Conservation (phyloP, 1,140 invertebrate genomes). For the Trissolcus basalis region DNA sequence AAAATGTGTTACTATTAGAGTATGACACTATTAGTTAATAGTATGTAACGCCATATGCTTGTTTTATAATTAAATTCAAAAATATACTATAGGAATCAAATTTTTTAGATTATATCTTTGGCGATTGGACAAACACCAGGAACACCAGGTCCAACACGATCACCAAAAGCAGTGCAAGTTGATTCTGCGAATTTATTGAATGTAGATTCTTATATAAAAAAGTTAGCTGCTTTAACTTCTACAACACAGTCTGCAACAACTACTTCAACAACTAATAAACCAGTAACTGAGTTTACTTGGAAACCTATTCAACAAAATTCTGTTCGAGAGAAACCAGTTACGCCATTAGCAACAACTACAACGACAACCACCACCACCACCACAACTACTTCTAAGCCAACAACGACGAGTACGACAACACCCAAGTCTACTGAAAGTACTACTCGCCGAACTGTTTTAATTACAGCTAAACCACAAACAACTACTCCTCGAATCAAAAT, state of each 20-base stretch:
- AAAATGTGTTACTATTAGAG: too few relatives aligned
- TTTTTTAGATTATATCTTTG: constrained; percentile 70
- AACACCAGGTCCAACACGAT: constrained; percentile 65
- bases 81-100: too few relatives aligned
- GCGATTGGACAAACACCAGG: constrained; percentile 59
- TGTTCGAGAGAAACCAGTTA: neutral
- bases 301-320: constrained; percentile 40
- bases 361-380: constrained; percentile 43
- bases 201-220: constrained; percentile 10
- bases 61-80: too few relatives aligned
- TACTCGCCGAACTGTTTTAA: constrained; percentile 48
- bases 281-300: constrained; percentile 35
- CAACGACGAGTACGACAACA: constrained; percentile 34
- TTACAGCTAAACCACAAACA: constrained; percentile 59
- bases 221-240: constrained; percentile 47
- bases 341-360: constrained; percentile 2
- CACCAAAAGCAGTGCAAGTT: constrained; percentile 68
- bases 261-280: constrained; percentile 52
- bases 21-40: too few relatives aligned
- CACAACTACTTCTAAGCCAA: constrained; percentile 3
- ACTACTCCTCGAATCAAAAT: constrained; percentile 50
- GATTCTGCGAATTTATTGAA: constrained; percentile 60
- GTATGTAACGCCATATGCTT: too few relatives aligned
- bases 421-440: constrained; percentile 30
- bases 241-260: constrained; percentile 31